phyloP scores from a whole-genome alignment of 2,797 vertebrate genomes.

The Anisognathus igniventris region DNA sequence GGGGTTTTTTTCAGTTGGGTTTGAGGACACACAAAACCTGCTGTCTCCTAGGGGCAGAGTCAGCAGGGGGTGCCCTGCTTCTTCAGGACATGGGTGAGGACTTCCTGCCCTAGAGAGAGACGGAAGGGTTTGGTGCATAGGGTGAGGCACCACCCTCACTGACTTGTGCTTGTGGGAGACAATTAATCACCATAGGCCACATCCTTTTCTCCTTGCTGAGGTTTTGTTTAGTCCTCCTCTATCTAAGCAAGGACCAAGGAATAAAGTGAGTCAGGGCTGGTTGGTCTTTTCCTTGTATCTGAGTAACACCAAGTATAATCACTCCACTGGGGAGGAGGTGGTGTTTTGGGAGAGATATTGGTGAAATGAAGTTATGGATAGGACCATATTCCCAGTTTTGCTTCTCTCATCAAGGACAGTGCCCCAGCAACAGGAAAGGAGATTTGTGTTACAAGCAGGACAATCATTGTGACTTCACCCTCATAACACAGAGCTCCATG shows the following conservation, averaged over 20 bases:
- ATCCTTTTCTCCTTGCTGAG: neutral
- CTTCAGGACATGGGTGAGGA: neutral
- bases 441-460: neutral
- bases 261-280: constrained; percentile 38
- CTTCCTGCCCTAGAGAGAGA: constrained; percentile 10
- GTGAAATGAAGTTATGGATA: neutral
- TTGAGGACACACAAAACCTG: neutral
- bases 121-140: neutral
- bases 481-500: neutral
- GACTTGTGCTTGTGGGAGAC: constrained; percentile 18
- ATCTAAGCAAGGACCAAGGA: neutral
- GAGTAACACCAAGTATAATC: neutral
- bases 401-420: neutral
- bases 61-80: constrained; percentile 53
- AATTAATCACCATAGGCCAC: constrained; percentile 14
- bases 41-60: neutral
- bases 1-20: neutral
- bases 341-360: neutral
- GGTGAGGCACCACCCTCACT: neutral
- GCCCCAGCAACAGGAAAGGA: neutral
- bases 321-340: neutral
- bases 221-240: neutral
- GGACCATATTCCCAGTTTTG: neutral
- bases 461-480: neutral
- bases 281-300: neutral